Conservation (phyloP, 2,888 invertebrate species). For the Brachylomia viminalis region DNA sequence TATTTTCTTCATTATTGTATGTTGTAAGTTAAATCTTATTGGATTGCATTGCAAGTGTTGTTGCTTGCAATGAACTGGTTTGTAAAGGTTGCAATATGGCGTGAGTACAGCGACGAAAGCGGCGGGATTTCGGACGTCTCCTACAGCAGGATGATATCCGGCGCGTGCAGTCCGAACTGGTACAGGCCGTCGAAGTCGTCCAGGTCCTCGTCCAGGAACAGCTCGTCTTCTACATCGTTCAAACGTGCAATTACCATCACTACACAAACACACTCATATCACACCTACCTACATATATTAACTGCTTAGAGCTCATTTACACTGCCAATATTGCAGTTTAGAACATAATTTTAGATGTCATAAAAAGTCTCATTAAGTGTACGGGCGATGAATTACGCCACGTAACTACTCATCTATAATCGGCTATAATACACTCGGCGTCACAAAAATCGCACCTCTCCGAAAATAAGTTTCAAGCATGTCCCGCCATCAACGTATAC, state of each 20-base stretch:
- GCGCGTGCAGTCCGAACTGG: slow-evolving; percentile 74
- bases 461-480: too few relatives aligned
- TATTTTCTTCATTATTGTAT: slow-evolving; percentile 51
- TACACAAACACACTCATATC: background rate
- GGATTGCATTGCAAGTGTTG: slow-evolving; percentile 47
- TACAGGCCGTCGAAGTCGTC: slow-evolving; percentile 77
- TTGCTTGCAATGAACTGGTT: slow-evolving; percentile 46
- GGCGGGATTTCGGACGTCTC: background rate
- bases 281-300: background rate
- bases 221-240: slow-evolving; percentile 76
- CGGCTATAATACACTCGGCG: too few relatives aligned
- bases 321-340: background rate
- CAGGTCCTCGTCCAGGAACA: slow-evolving; percentile 79
- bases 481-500: too few relatives aligned
- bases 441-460: too few relatives aligned
- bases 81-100: slow-evolving; percentile 51
- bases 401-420: background rate
- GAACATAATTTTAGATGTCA: slow-evolving; percentile 1
- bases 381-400: too few relatives aligned
- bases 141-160: slow-evolving; percentile 77
- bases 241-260: background rate
- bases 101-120: slow-evolving; percentile 38
- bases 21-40: slow-evolving; percentile 57
- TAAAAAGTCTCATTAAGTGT: background rate
- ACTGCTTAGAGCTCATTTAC: background rate